Evolutionary conservation across 2,888 invertebrate species (phyloP), one percentile per base, ranked within the genome.

Genomic region (Leptinotarsa tumamoca): DNA sequence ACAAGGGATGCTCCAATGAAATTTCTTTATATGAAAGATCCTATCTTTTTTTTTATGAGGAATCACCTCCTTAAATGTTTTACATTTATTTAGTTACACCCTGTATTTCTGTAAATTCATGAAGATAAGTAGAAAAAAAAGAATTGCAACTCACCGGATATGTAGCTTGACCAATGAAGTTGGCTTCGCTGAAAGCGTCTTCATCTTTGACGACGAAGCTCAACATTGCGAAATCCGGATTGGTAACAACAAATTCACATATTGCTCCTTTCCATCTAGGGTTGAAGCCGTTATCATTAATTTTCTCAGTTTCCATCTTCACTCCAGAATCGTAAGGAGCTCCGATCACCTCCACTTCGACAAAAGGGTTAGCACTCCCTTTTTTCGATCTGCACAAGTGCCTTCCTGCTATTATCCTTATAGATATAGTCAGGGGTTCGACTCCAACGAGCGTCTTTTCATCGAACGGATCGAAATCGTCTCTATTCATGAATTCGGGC

Each of bases 131-230:
- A 43, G 13, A 56, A 33, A 52, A 67, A 68, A 74, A 67, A 43
- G 27, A 43, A 56, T 18, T 18, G 52, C 43, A 23, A 87, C 89
- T 89, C 82, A 98, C 91, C 0, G 98, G 97, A 89, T 94, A 98
- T 15, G 96, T 96, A 58, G 97, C 96, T 89, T 99, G 99, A 0
- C 98, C 98, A 78, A 98, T 95, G 88, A 98, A 98, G 90, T 98
- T 98, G 15, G 94, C 95, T 85, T 98, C 98, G 0, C 98, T 98
- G 89, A 99, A 99, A 90, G 98, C 96, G 87, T 99, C 99, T 88
- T 98, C 98, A 88, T 98, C 98, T 88, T 96, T 95, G 0, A 98
- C 95, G 58, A 95, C 91, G 88, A 98, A 98, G 54, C 98, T 91
- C 68, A 97, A 89, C 68, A 98, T 88, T 0, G 98, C 96, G 85